Evolutionary conservation across 2,888 invertebrate species (phyloP), one percentile per base, ranked within the genome.

Genomic region (Ethmia dodecea): DNA sequence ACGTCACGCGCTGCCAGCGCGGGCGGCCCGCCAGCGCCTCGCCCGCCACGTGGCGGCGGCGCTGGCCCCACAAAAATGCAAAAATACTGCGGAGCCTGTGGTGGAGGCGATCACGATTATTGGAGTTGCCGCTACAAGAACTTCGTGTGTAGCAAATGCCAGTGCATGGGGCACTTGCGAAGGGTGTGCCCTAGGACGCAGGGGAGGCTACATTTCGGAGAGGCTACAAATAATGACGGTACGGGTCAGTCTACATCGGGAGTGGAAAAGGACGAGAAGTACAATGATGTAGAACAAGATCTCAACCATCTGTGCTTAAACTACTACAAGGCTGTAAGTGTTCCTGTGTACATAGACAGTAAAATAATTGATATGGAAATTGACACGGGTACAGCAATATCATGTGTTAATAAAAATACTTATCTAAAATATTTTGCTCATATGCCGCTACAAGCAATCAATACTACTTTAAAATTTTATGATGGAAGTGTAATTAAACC

Each of bases 351-450:
- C 4, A 35, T 53, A 2, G 42, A 53, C 4, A 35, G 30, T 9
- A 28, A 10, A 1, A 5, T 20, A 0, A 34, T 53, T 10, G 1
- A 8, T 4, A 55, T 58, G 54, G 50, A 53, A 31, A 22, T 50
- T 0, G 55, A 58, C 27, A 58, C 52, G 0, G 52, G 53, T 1
- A 36, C 47, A 0, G 45, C 47, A 1, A 29, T 55, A n/a, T 53
- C 55, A 0, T 54, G 53, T 25, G 45, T 52, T 5, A 52, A 43
- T 39, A 31, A 28, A n/a, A 3, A 10, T 1, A 49, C 42, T 2
- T 54, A 54, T 26, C 1, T 35, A 4, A 33, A 26, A 25, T 35
- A 35, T 27, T 46, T 49, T 26, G 26, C 6, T 0, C 5, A 34
- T 31, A 9, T 13, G 9, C 33, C 9, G 14, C 28, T 52, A 13